Conservation (phyloP, 2,888 invertebrate species). For the Eupeodes latifasciatus region DNA sequence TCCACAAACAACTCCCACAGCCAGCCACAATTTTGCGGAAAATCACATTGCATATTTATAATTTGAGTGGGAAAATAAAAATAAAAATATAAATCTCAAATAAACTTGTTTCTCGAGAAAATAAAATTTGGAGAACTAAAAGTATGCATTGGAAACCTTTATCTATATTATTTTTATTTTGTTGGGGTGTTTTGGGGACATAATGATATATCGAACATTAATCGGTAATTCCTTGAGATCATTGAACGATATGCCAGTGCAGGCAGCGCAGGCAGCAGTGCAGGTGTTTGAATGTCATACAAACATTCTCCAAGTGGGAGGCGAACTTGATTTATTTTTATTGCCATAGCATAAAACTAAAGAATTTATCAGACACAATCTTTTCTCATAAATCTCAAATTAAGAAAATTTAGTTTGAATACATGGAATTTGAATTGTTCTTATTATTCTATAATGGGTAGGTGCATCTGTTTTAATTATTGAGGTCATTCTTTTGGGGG, state of each 20-base stretch:
- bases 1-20: constrained; percentile 57
- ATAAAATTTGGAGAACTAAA: constrained; percentile 39
- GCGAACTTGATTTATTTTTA: constrained; percentile 23
- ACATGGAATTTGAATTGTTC: no score
- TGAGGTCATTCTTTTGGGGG: no score
- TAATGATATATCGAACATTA: constrained; percentile 40
- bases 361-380: not conserved
- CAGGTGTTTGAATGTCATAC: constrained; percentile 51
- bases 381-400: not conserved
- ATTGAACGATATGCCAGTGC: constrained; percentile 40
- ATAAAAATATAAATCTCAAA: constrained; percentile 20
- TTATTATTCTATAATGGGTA: no score
- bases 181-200: constrained; percentile 33
- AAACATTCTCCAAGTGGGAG: constrained; percentile 23
- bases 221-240: constrained; percentile 44
- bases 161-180: constrained; percentile 4
- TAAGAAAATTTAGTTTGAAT: not conserved
- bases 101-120: constrained; percentile 33
- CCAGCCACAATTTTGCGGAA: constrained; percentile 22
- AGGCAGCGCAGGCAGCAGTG: not conserved
- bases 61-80: constrained; percentile 36
- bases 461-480: no score
- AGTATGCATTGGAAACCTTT: constrained; percentile 9
- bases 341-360: constrained; percentile 3
- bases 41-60: constrained; percentile 37